phyloP scores from a whole-genome alignment of 2,113 vertebrate genomes.

The Azemiops feae region DNA sequence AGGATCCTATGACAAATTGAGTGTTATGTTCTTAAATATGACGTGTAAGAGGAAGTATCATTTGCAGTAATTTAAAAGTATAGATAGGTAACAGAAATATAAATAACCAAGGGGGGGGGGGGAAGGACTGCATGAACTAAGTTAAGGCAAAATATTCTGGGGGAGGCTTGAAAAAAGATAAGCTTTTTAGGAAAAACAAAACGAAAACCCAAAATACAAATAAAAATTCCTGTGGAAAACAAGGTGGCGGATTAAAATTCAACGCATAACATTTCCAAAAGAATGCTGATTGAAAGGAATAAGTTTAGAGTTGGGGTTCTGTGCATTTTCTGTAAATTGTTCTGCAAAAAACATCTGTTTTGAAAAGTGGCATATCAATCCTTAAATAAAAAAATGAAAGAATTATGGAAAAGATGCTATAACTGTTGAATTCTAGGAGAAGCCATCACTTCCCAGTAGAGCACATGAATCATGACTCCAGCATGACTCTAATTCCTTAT shows the following conservation, averaged over 20 bases:
- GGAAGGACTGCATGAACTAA: not conserved
- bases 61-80: not conserved
- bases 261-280: not conserved
- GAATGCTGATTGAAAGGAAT: not conserved
- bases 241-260: not conserved
- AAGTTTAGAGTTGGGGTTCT: not conserved
- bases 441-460: not conserved
- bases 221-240: not conserved
- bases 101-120: not conserved
- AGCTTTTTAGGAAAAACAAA: not conserved
- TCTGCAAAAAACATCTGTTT: not conserved
- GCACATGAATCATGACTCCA: not conserved
- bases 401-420: not conserved
- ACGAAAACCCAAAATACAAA: not conserved
- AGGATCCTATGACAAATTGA: not conserved
- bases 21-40: not conserved
- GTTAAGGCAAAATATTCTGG: not conserved
- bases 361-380: not conserved
- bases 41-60: not conserved
- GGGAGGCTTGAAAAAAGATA: not conserved
- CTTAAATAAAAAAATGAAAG: not conserved
- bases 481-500: not conserved
- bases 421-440: not conserved
- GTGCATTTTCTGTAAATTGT: not conserved
- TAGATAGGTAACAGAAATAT: not conserved